Conservation (phyloP, 2,113 vertebrate species). For the Apistogramma diplotaenia region DNA sequence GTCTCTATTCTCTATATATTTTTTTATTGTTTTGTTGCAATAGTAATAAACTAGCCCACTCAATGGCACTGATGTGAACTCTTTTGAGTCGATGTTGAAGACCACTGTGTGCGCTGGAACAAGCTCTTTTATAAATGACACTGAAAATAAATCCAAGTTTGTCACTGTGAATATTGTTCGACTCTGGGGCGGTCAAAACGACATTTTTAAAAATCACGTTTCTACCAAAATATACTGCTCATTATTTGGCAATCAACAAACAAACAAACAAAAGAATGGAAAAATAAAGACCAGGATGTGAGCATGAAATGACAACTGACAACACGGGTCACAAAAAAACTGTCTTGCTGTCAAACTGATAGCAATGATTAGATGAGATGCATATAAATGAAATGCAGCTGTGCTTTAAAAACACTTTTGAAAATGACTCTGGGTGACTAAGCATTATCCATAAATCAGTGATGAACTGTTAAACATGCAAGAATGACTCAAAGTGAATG, state of each 20-base stretch:
- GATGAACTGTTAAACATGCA: not conserved
- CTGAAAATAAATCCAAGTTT: slow-evolving; percentile 27
- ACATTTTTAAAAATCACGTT: slow-evolving; percentile 3
- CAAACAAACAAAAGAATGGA: not conserved
- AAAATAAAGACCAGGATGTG: not conserved
- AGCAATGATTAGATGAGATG: not conserved
- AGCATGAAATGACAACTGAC: slow-evolving; percentile 28
- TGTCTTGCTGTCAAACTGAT: not conserved
- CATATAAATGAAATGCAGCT: not conserved
- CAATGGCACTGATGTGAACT: not conserved
- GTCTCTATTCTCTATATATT: not conserved
- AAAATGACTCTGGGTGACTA: not conserved
- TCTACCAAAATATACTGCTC: slow-evolving; percentile 5
- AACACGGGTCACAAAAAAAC: slow-evolving; percentile 10
- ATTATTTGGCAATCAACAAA: slow-evolving; percentile 23
- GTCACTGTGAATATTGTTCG: slow-evolving; percentile 37
- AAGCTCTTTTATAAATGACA: slow-evolving; percentile 20
- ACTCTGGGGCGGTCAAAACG: slow-evolving; percentile 15
- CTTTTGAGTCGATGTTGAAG: not conserved
- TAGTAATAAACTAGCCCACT: not conserved
- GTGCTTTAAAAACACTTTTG: not conserved
- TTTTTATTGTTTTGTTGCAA: not conserved
- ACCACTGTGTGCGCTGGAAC: not conserved
- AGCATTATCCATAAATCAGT: not conserved
- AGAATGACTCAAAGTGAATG: not conserved